These are phyloP conservation scores for Dasyprocta punctata DNA, from an alignment of 2,113 vertebrate species.

Conservation along the genomic window DNA sequence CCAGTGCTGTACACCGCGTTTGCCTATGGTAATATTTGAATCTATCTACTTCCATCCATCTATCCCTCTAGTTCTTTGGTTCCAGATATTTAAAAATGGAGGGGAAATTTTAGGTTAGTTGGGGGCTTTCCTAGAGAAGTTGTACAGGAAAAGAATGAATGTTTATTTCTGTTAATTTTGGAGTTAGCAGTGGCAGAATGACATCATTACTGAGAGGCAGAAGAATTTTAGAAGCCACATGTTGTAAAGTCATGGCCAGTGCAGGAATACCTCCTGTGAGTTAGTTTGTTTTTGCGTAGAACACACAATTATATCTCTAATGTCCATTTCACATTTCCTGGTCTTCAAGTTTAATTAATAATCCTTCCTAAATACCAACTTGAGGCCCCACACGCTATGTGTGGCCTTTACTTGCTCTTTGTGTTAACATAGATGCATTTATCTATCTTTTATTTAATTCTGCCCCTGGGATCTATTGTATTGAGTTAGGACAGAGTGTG, in stretches of 20 bases:
- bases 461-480: conserved; percentile 27
- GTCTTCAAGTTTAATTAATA: conserved; percentile 36
- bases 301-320: conserved; percentile 36
- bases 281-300: conserved; percentile 45
- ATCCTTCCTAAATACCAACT: conserved; percentile 32
- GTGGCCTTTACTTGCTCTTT: not conserved
- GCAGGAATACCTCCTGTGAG: not conserved
- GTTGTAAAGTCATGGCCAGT: not conserved
- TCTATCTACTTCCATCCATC: not conserved
- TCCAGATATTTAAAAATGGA: conserved; percentile 16
- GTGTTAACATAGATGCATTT: conserved; percentile 30
- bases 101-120: not conserved
- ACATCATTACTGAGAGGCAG: not conserved
- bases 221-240: not conserved
- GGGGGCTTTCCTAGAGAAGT: conserved; percentile 24
- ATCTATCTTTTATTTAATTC: conserved; percentile 54
- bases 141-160: not conserved
- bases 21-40: not conserved
- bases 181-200: not conserved
- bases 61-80: not conserved
- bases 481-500: not conserved
- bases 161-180: conserved; percentile 49
- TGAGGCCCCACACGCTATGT: not conserved
- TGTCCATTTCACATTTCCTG: conserved; percentile 49
- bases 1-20: not conserved